Evolutionary conservation across 2,113 vertebrate species (phyloP), one percentile per base, ranked within the genome.

Genomic region (Percina caprodes): DNA sequence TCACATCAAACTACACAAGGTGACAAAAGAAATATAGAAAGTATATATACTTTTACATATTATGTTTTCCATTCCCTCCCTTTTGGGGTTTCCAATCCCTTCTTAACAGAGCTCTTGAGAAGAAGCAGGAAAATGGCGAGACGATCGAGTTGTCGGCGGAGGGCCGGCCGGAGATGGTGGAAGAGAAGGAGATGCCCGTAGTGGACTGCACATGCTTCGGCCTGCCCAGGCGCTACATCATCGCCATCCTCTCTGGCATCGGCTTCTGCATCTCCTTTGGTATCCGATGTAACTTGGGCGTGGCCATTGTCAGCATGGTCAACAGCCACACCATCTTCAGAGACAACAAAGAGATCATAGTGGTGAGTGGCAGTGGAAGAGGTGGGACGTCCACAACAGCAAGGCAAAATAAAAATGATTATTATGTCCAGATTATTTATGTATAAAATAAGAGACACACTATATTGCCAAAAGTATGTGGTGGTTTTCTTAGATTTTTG

Each of bases 251-350:
- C 88, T 97, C 96, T 4, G 97, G 97, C 7, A 80, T 98, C 23
- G 97, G 97, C 18, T 98, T 98, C 93, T 98, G 97, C 83, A 98
- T 98, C 91, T 97, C 96, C 80, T 98, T 98, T 3, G 97, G 97
- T 11, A 98, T 98, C 92, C 94, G 97, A 42, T 98, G 97, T 91
- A 98, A 98, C 92, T 86, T 98, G 82, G 97, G 97, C 0, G 97
- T 98, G 87, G 97, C 97, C 89, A 96, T 98, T 9, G 97, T 98
- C 65, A 97, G 97, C 93, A 98, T 98, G 97, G 97, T 98, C 85
- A 98, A 98, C 94, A 97, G 97, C 89, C 97, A 97, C 87, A 97
- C 96, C 0, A 82, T 96, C 84, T 94, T 90, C 65, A 94, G 85
- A 63, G 95, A 95, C 63, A 93, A 96, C 90, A 97, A 97, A 89